Percentiles rank a stretch among this genome's conserved stretches.
These are phyloP conservation scores for Etheostoma nigrum DNA, from an alignment of 2,797 vertebrate species.

Conservation along the genomic window DNA sequence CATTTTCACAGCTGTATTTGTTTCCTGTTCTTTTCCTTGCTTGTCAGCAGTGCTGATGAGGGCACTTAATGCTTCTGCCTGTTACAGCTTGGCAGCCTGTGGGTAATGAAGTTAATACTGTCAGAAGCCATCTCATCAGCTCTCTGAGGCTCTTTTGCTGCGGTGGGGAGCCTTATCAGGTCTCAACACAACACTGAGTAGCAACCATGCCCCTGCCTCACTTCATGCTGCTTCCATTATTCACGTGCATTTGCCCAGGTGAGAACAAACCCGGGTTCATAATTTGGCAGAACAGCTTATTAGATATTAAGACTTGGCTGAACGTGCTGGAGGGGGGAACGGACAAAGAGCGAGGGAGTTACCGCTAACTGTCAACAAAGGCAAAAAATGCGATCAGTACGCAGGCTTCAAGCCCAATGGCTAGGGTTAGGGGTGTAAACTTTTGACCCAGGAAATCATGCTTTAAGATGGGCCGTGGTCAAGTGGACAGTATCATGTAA, in stretches of 20 bases:
- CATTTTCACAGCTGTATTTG: conserved; percentile 34
- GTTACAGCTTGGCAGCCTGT: conserved; percentile 65
- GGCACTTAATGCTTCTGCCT: conserved; percentile 60
- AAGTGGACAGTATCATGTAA: neutral
- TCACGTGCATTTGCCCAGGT: conserved; percentile 83
- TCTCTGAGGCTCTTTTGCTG: conserved; percentile 74
- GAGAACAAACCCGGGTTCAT: conserved; percentile 81
- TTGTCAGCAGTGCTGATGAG: conserved; percentile 46
- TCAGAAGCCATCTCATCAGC: conserved; percentile 74
- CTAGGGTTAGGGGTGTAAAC: conserved; percentile 40
- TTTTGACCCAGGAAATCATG: conserved; percentile 31
- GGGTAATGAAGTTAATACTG: conserved; percentile 77
- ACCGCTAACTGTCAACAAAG: conserved; percentile 31
- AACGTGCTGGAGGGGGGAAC: conserved; percentile 40
- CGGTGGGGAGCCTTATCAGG: conserved; percentile 73
- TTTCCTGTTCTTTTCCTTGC: conserved; percentile 23
- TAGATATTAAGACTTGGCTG: conserved; percentile 78
- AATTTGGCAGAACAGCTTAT: conserved; percentile 79
- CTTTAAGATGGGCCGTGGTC: neutral
- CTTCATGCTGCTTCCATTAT: conserved; percentile 77
- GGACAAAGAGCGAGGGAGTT: conserved; percentile 36
- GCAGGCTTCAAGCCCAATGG: conserved; percentile 1
- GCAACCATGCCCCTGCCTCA: conserved; percentile 57
- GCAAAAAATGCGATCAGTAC: conserved; percentile 35
- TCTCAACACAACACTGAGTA: conserved; percentile 69